Base-by-base conservation (phyloP, 2,797 vertebrate genomes). In the Apodemus agrarius region DNA sequence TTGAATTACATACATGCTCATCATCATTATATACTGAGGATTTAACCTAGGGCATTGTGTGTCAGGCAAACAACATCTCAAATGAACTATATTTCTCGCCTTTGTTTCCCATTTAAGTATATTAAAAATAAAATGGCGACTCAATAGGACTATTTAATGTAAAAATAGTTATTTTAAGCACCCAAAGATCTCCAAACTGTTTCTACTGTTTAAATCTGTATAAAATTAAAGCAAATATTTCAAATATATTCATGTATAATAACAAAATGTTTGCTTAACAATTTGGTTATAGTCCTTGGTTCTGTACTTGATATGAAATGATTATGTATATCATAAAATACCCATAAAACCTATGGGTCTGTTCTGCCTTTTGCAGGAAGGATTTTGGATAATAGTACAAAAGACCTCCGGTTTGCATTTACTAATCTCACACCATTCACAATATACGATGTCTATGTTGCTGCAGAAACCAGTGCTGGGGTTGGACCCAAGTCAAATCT, bases 381-480 rank as follows among this genome's bases (percentile, higher is more conserved):
- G 75, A 98, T 99, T 97, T 99, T 99, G 97, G 99, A 99, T 83
- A 99, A 99, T 97, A 99, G 98, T 97, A 99, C 99, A 26, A 99
- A 97, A 95, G 99, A 99, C 89, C 98, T 98, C 82, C 99, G 98
- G n/a, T 99, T 99, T 96, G 34, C 96, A 12, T 99, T 99, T 89
- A 98, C 96, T 49, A 99, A 99, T 96, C 98, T 99, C 90, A 99
- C 97, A 31, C 99, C 99, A 1, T 99, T 99, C 98, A 99, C 99
- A 17, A 97, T 16, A 3, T 99, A 99, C 4, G 94, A 97, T 0
- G 98, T 99, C n/a, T 98, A 95, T 0, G 95, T 99, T 11, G 83
- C 98, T 24, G 99, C 99, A 91, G 99, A 99, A 98, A 99, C 99
- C 63, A 99, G 99, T 3, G 99, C 99, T 96, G 99, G 99, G 40